These are phyloP conservation scores for Oligia latruncula DNA, from an alignment of 2,888 invertebrate species.

Conservation along the genomic window DNA sequence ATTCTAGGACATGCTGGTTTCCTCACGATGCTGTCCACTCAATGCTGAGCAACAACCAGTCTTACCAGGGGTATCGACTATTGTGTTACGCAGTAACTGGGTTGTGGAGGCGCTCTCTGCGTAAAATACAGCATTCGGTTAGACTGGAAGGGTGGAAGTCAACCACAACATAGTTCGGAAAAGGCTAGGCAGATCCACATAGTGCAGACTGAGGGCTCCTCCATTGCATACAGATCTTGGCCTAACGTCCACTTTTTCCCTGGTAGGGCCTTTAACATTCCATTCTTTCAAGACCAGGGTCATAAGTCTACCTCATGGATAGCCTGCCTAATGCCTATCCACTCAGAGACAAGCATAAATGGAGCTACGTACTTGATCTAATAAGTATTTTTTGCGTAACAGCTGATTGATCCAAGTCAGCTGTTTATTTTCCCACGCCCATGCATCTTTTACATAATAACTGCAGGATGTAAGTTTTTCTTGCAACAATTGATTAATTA, in stretches of 20 bases:
- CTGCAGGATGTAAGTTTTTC: background rate
- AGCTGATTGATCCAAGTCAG: slow-evolving; percentile 4
- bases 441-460: background rate
- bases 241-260: background rate
- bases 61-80: too few relatives aligned
- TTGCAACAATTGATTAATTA: background rate
- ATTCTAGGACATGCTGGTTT: too few relatives aligned
- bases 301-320: background rate
- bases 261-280: background rate
- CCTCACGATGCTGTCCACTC: too few relatives aligned
- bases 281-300: background rate
- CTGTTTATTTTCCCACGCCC: slow-evolving; percentile 5
- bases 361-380: background rate
- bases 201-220: background rate
- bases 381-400: background rate
- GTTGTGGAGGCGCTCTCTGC: too few relatives aligned
- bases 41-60: too few relatives aligned
- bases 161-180: background rate
- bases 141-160: background rate
- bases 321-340: background rate
- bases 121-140: background rate
- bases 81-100: too few relatives aligned
- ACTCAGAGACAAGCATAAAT: background rate
- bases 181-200: background rate
- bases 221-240: background rate